Evolutionary conservation across 2,113 vertebrate genomes (phyloP).

Genomic region (Hemichromis elongatus): DNA sequence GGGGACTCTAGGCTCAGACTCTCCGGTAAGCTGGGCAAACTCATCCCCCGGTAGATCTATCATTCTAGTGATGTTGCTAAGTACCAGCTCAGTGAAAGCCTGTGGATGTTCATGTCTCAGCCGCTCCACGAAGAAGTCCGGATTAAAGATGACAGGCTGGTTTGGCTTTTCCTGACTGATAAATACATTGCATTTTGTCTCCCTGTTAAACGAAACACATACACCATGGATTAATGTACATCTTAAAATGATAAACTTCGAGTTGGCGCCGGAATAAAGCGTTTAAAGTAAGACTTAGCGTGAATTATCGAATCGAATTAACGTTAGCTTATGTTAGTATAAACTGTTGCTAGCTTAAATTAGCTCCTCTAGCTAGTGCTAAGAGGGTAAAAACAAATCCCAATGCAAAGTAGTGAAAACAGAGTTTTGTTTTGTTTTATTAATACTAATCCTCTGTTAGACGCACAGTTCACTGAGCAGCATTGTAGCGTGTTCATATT

Average conservation of each 20-base stretch:
- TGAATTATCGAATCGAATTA: not conserved
- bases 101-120: slow-evolving; percentile 88
- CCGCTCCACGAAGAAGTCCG: slow-evolving; percentile 97
- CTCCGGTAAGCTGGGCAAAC: slow-evolving; percentile 88
- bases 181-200: slow-evolving; percentile 84
- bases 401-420: not conserved
- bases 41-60: slow-evolving; percentile 92
- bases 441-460: not conserved
- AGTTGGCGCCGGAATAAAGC: not conserved
- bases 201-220: slow-evolving; percentile 43
- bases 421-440: not conserved
- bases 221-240: not conserved
- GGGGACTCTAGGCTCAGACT: slow-evolving; percentile 82
- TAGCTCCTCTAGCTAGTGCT: not conserved
- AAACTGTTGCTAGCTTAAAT: not conserved
- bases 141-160: slow-evolving; percentile 89
- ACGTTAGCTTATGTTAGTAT: not conserved
- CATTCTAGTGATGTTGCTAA: slow-evolving; percentile 90
- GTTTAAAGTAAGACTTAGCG: not conserved
- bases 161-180: slow-evolving; percentile 81
- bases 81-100: slow-evolving; percentile 84
- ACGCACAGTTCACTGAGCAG: accelerated
- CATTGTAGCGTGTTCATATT: not conserved
- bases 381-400: not conserved
- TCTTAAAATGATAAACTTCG: not conserved